Percentiles rank a stretch among this genome's conserved stretches.
Evolutionary conservation across 2,888 invertebrate species (phyloP).

Genomic region (Plutella xylostella): DNA sequence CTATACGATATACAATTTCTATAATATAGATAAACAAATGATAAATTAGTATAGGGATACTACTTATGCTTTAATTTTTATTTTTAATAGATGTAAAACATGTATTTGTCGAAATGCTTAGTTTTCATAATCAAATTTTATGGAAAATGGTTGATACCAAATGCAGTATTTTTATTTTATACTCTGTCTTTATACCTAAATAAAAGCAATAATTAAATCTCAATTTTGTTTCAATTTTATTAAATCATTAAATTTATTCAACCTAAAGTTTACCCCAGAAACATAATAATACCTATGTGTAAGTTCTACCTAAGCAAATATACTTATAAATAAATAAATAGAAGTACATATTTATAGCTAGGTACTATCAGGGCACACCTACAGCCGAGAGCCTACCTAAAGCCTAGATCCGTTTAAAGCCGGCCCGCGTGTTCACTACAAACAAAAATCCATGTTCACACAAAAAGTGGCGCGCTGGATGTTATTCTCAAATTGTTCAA

Average conservation of each 20-base stretch:
- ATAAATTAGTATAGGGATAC: constrained; percentile 52
- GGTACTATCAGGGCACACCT: no score
- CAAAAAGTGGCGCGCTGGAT: no score
- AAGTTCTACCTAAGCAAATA: no score
- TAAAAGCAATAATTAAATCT: constrained; percentile 59
- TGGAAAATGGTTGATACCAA: constrained; percentile 62
- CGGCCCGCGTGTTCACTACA: no score
- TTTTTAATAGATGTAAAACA: constrained; percentile 57
- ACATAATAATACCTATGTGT: no score
- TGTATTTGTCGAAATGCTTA: constrained; percentile 66
- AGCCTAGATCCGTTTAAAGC: no score
- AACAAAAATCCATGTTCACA: no score
- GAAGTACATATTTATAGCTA: no score
- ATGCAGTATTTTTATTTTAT: constrained; percentile 70
- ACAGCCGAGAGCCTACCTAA: no score
- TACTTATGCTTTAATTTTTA: constrained; percentile 59
- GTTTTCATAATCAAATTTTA: constrained; percentile 66
- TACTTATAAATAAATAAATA: no score
- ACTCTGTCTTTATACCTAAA: constrained; percentile 67
- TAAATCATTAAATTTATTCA: neutral
- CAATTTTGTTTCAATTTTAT: neutral
- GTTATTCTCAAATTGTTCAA: no score
- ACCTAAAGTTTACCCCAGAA: no score
- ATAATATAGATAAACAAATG: constrained; percentile 53
- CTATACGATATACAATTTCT: constrained; percentile 65